phyloP scores from a whole-genome alignment of 2,888 invertebrate species.

The Hypercompe scribonia region DNA sequence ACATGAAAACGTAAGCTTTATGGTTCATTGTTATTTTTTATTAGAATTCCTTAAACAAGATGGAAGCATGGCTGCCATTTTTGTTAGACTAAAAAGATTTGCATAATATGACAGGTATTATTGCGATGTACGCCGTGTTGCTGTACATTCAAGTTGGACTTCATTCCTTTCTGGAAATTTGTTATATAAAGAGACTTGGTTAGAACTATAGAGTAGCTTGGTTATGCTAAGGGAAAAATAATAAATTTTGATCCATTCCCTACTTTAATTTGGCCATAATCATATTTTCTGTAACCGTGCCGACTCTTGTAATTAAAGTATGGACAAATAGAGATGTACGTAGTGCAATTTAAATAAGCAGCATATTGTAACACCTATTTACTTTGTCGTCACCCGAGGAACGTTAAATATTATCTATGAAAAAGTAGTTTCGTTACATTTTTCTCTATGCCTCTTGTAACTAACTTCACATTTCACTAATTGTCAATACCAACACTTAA shows the following conservation, averaged over 20 bases:
- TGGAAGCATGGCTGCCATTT: conserved; percentile 53
- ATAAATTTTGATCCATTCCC: background rate
- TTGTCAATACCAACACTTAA: background rate
- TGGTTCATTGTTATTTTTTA: conserved; percentile 40
- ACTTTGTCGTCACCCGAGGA: background rate
- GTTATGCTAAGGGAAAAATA: background rate
- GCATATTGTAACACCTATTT: background rate
- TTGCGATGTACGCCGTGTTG: conserved; percentile 44
- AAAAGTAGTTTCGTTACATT: background rate
- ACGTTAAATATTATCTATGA: background rate
- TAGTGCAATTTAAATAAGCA: background rate
- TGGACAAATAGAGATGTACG: background rate
- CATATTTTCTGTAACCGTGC: background rate
- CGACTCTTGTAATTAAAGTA: background rate
- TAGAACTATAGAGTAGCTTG: background rate
- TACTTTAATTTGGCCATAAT: background rate
- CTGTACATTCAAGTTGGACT: background rate
- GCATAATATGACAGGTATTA: conserved; percentile 68
- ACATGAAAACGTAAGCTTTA: conserved; percentile 47
- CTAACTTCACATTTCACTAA: background rate
- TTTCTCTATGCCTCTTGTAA: background rate
- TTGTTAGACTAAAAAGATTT: conserved; percentile 60
- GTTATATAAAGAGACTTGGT: background rate
- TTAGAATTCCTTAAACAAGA: conserved; percentile 45
- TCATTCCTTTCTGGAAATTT: background rate